Conservation (phyloP, 92 coral and sea anemone genomes). For the Virgularia gustaviana region DNA sequence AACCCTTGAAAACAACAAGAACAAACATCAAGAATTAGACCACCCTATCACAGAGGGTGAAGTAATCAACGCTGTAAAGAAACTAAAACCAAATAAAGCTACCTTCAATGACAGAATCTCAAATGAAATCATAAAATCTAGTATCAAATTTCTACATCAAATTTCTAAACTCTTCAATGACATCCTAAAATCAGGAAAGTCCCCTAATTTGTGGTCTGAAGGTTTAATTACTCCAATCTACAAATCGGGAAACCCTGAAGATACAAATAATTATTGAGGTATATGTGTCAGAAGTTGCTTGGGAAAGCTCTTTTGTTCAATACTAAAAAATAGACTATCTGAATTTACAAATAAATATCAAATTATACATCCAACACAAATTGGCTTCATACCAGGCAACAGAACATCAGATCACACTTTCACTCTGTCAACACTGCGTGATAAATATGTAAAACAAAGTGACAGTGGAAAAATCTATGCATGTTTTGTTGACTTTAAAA, state of each 20-base stretch:
- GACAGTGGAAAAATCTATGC: too few species aligned
- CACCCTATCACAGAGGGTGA: not conserved
- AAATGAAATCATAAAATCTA: conserved; percentile 12
- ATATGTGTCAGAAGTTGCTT: conserved; percentile 38
- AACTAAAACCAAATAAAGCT: too few species aligned
- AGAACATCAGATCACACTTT: conserved; percentile 22
- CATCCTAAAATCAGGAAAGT: not conserved
- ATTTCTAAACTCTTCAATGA: not conserved
- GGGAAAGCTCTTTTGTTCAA: conserved; percentile 19
- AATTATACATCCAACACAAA: conserved; percentile 21
- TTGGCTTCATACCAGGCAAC: conserved; percentile 20
- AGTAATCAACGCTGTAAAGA: not conserved
- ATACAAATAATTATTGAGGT: conserved; percentile 21
- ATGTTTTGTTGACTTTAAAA: too few species aligned
- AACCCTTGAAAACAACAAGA: too few species aligned
- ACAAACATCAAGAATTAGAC: not conserved
- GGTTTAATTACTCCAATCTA: conserved; percentile 1
- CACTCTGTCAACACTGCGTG: conserved; percentile 7
- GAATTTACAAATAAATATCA: not conserved
- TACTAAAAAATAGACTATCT: conserved; percentile 3
- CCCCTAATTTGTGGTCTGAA: conserved; percentile 1
- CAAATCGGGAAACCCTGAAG: not conserved
- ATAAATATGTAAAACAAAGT: too few species aligned
- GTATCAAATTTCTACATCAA: not conserved
- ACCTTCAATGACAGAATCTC: not conserved